phyloP scores from a whole-genome alignment of 2,113 vertebrate genomes.

The Pitta sordida region DNA sequence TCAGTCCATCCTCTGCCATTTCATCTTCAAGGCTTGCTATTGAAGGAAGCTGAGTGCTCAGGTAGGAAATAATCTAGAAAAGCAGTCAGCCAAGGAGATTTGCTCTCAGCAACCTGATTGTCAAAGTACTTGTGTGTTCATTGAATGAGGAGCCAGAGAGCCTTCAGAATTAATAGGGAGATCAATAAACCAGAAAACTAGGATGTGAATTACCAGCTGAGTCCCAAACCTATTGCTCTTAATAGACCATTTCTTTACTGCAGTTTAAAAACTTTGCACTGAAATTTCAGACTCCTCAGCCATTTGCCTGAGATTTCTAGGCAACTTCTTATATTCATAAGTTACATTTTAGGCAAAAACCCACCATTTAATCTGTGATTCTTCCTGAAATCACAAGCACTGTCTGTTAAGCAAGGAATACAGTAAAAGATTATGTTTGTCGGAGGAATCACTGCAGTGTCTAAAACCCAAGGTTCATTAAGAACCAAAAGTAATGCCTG shows the following conservation, averaged over 20 bases:
- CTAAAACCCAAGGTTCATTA: not conserved
- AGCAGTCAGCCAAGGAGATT: constrained; percentile 14
- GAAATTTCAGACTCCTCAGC: not conserved
- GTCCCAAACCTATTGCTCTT: not conserved
- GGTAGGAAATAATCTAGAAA: constrained; percentile 34
- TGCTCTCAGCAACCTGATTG: not conserved
- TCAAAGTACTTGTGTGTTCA: not conserved
- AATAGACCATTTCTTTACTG: not conserved
- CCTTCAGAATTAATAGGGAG: not conserved
- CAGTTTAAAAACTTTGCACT: not conserved
- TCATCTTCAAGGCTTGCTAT: not conserved
- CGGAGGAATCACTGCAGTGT: not conserved
- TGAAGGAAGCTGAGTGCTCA: not conserved
- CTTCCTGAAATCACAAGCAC: not conserved
- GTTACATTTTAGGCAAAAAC: not conserved
- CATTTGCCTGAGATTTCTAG: not conserved
- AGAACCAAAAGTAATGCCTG: not conserved
- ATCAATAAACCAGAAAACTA: not conserved
- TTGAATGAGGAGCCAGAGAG: not conserved
- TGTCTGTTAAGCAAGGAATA: not conserved
- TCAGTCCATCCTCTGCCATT: not conserved
- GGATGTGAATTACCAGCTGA: not conserved
- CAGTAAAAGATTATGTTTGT: not conserved
- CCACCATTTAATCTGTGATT: not conserved
- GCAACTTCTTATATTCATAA: not conserved